A percentile compares a stretch with the other conserved stretches of the same genome.
phyloP scores from a whole-genome alignment of 2,888 invertebrate genomes.

The Arctia plantaginis region DNA sequence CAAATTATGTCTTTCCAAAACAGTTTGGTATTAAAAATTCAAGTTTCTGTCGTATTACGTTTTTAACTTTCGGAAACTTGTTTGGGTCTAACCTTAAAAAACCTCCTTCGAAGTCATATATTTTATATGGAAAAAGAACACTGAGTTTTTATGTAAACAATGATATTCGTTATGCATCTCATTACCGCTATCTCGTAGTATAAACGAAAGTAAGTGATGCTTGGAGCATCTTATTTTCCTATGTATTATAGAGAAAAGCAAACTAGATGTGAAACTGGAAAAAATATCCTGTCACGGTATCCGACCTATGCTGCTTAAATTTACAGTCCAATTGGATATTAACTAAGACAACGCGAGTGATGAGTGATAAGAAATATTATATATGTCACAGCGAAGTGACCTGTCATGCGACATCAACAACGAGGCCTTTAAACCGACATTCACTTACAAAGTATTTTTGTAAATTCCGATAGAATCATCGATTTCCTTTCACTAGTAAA shows the following conservation, averaged over 20 bases:
- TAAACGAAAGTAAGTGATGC: not conserved
- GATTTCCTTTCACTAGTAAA: not conserved
- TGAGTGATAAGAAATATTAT: too few species aligned
- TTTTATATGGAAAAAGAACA: not conserved
- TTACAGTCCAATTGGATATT: not conserved
- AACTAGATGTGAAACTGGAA: too few species aligned
- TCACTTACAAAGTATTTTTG: not conserved
- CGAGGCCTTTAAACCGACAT: not conserved
- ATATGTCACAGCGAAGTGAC: not conserved
- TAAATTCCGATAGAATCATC: not conserved
- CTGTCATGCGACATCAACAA: not conserved
- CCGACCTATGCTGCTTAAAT: not conserved
- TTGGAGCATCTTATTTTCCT: not conserved
- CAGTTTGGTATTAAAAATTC: not conserved
- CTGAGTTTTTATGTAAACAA: not conserved
- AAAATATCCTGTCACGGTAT: not conserved
- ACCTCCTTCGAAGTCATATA: not conserved
- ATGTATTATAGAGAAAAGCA: not conserved
- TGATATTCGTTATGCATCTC: not conserved
- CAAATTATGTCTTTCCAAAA: not conserved
- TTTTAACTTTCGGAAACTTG: too few species aligned
- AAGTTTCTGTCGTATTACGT: too few species aligned
- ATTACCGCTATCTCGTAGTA: not conserved
- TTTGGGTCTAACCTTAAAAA: not conserved
- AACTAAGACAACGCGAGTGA: too few species aligned